Evolutionary conservation across 2,797 vertebrate species (phyloP).

Genomic region (Poecilia gillii): DNA sequence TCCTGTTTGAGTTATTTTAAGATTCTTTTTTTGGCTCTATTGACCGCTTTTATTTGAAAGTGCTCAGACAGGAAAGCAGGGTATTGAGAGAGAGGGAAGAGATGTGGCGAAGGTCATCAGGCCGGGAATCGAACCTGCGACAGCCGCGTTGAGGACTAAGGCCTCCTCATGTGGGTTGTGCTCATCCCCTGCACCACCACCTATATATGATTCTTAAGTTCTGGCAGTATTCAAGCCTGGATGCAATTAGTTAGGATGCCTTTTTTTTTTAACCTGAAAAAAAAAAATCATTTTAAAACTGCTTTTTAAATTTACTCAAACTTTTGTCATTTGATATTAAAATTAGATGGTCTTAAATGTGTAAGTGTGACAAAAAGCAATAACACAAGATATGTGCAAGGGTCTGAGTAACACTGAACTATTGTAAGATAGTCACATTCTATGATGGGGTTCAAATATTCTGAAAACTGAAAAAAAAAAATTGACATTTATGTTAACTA

Average conservation of each 20-base stretch:
- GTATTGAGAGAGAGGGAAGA: no score
- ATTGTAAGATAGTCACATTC: background rate
- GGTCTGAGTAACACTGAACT: background rate
- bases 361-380: background rate
- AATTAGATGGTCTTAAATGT: background rate
- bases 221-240: background rate
- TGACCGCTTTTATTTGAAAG: no score
- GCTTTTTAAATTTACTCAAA: background rate
- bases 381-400: background rate
- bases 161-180: no score
- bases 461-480: background rate
- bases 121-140: no score
- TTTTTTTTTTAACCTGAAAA: background rate
- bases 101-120: no score
- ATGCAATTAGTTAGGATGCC: background rate
- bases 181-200: no score
- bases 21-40: background rate
- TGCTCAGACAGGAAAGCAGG: no score
- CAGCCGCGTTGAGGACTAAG: no score
- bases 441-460: background rate
- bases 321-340: background rate
- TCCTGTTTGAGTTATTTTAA: background rate
- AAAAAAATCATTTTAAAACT: background rate
- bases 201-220: background rate
- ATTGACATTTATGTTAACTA: no score